Base-by-base conservation (phyloP, 2,113 vertebrate species). In the Phaetusa simplex region DNA sequence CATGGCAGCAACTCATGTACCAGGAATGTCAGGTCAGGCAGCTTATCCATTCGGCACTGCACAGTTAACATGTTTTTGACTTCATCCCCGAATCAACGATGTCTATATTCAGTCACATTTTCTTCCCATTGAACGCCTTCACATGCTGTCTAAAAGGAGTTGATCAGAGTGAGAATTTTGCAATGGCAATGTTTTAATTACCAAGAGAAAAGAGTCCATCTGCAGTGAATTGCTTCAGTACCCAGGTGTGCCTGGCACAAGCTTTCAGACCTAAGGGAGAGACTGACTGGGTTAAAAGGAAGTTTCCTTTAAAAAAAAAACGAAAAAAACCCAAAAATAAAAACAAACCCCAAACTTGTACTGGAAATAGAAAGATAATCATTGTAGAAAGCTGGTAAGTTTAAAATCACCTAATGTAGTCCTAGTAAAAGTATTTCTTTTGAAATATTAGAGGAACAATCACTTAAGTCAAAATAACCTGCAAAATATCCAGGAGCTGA, bases 341-440 rank as follows among this genome's bases (percentile, higher is more conserved):
- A 34, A 56, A 13, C 12, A 43, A 43, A 30, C 34, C 42, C 0
- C 0, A 38, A 30, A 1, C 0, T 30, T n/a, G 14, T 56, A 50
- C 7, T 55, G 36, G 23, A 79, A 83, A 56, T 14, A 56, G 21
- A 23, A 67, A 79, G 66, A 42, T 42, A 65, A 76, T 30, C 5
- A 12, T 11, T 62, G 34, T 32, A 56, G 32, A 73, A 87, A 67
- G 6, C 7, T 26, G 26, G 22, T n/a, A 56, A 5, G 12, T 56
- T 95, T 71, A 23, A 89, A 86, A 66, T 36, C 0, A 52, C n/a
- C 32, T 85, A 55, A 67, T 49, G 14, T 29, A 43, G 45, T 83
- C 67, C 38, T 79, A 52, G 34, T 26, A 12, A 79, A n/a, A 30
- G 50, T n/a, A 30, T 72, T 66, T 69, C 8, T 70, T 69, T 65